These are phyloP conservation scores for Agonopterix heracliana DNA, from an alignment of 2,888 invertebrate species.

Conservation along the genomic window DNA sequence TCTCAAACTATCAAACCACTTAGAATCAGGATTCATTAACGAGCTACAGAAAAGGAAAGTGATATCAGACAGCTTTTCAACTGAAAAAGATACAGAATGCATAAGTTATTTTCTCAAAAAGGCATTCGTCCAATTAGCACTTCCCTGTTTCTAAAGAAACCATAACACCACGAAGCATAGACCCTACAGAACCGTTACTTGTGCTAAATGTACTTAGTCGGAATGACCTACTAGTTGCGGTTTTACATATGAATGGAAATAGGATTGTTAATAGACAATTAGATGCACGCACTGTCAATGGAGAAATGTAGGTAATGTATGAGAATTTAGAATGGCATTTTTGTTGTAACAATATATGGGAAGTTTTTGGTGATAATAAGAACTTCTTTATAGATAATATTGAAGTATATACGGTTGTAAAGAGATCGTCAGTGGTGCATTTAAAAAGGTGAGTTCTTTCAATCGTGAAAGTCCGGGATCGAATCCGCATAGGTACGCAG, in stretches of 20 bases:
- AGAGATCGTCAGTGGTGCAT: too few species aligned
- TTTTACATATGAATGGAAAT: conserved; percentile 54
- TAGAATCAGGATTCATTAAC: not conserved
- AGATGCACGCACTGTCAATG: conserved; percentile 13
- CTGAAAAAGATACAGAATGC: conserved; percentile 5
- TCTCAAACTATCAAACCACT: not conserved
- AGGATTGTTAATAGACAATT: conserved; percentile 23
- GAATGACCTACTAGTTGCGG: conserved; percentile 45
- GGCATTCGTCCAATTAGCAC: conserved; percentile 8
- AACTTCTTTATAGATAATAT: too few species aligned
- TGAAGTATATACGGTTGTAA: too few species aligned
- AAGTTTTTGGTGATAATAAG: too few species aligned
- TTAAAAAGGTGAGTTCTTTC: too few species aligned
- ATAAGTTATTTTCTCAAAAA: conserved; percentile 7
- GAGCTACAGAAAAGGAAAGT: conserved; percentile 5
- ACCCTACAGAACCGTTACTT: conserved; percentile 48
- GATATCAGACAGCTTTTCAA: conserved; percentile 3
- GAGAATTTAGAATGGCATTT: too few species aligned
- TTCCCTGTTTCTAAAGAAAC: not conserved
- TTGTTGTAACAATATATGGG: too few species aligned
- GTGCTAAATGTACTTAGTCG: conserved; percentile 48
- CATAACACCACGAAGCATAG: conserved; percentile 4
- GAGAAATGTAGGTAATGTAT: conserved; percentile 1
- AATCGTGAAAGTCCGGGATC: too few species aligned
- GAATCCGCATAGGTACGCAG: too few species aligned